Base-by-base conservation (phyloP, 2,888 invertebrate species). In the Autographa gamma region DNA sequence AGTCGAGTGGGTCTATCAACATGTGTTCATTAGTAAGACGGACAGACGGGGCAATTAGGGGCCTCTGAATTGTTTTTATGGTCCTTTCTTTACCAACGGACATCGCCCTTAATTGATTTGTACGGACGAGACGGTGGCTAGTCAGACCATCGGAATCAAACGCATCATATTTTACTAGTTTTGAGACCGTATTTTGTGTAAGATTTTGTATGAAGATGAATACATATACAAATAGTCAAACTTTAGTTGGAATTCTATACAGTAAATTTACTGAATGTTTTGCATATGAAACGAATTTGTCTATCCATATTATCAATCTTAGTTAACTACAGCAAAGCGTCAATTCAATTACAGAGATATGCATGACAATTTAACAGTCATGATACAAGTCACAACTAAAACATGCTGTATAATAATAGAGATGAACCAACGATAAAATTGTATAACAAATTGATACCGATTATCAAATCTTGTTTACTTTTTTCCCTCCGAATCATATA, bases 11-110 rank as follows among this genome's bases (percentile, higher is more conserved):
- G 72, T 77, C 74, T 76, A 82, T 81, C 83, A 84, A 86, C 85
- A 85, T 86, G 80, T 80, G 88, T 89, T 90, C 87, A 88, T 89
- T 89, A 89, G 81, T 78, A 79, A 68, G 79, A 82, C 83, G 71
- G 81, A 74, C 82, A 67, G 79, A 81, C 82, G 82, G 81, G 72
- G 85, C 87, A 90, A 90, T 90, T 90, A 90, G 81, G 69, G 78
- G 80, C 77, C 73, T 74, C 81, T 82, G 83, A 87, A 88, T 88
- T 85, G 85, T 85, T 86, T 89, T 89, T 89, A 88, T 84, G 82
- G 79, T 77, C 85, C 84, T 85, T 86, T 85, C 85, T 87, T 83
- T 85, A 84, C 74, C 60, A 76, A 70, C 71, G 71, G 80, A 74
- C 76, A 73, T 74, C 76, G 83, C 76, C 77, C 80, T 85, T 88